Conservation (phyloP, 2,797 vertebrate species). For the Myotis vivesi region DNA sequence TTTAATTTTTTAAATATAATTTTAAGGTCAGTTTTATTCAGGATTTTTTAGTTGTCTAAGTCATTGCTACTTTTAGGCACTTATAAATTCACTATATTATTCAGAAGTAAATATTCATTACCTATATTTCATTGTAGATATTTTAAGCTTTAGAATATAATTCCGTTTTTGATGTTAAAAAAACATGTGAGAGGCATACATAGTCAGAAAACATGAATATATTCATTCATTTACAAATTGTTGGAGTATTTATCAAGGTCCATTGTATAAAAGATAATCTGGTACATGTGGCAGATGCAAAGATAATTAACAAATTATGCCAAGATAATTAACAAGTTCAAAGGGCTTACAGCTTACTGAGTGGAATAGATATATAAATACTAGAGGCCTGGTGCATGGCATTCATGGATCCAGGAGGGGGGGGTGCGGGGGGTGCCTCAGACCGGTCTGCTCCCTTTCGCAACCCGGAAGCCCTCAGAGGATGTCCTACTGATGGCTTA, state of each 20-base stretch:
- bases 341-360: not conserved
- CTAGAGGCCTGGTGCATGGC: no score
- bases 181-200: not conserved
- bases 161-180: not conserved
- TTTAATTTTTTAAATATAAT: not conserved
- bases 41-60: not conserved
- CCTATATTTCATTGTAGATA: not conserved
- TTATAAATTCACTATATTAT: not conserved
- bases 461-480: no score
- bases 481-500: no score
- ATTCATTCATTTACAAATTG: not conserved
- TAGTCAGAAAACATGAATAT: not conserved
- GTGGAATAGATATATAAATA: not conserved
- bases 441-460: fast-evolving
- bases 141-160: not conserved
- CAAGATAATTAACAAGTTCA: not conserved
- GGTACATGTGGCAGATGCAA: not conserved
- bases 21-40: not conserved
- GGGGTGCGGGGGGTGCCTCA: no score
- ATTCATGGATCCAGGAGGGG: no score
- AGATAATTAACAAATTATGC: not conserved
- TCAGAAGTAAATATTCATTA: not conserved
- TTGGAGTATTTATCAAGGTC: not conserved
- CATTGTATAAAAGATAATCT: not conserved
- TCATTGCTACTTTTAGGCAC: not conserved